These are phyloP conservation scores for Scaptomyza reducta DNA, from an alignment of 2,888 invertebrate species.

Conservation along the genomic window DNA sequence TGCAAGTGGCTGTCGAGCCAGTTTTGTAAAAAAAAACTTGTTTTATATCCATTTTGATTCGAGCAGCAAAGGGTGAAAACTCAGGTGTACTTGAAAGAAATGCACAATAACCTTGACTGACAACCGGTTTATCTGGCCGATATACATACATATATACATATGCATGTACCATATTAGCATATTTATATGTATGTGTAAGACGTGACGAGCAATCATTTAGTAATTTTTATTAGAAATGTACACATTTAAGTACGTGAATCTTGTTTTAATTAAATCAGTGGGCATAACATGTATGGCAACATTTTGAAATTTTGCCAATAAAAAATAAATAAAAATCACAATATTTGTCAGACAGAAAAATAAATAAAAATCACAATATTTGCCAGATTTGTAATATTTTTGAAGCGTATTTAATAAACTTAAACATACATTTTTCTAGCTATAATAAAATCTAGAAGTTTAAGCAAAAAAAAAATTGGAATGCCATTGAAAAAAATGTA, in stretches of 20 bases:
- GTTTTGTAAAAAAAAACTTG: conserved; percentile 63
- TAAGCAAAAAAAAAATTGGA: too few relatives aligned
- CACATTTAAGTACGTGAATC: conserved; percentile 8
- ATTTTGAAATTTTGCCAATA: background rate
- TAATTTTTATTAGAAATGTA: conserved; percentile 19
- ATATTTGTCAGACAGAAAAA: background rate
- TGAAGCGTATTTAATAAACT: too few relatives aligned
- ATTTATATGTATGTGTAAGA: background rate
- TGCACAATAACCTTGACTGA: conserved; percentile 56
- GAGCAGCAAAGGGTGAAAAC: conserved; percentile 68
- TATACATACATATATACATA: background rate
- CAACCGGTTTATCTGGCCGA: conserved; percentile 64
- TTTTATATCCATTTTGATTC: conserved; percentile 49
- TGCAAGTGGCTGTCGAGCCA: conserved; percentile 64
- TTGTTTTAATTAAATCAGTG: background rate
- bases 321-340: too few relatives aligned
- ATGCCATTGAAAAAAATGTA: too few relatives aligned
- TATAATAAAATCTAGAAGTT: too few relatives aligned
- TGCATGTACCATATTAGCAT: conserved; percentile 1
- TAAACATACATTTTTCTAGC: too few relatives aligned
- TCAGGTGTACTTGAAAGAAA: conserved; percentile 67
- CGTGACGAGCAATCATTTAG: conserved; percentile 15
- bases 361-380: background rate
- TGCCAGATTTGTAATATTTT: too few relatives aligned
- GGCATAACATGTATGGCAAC: background rate